phyloP scores from a whole-genome alignment of 2,797 vertebrate genomes.

The Sciaenops ocellatus region DNA sequence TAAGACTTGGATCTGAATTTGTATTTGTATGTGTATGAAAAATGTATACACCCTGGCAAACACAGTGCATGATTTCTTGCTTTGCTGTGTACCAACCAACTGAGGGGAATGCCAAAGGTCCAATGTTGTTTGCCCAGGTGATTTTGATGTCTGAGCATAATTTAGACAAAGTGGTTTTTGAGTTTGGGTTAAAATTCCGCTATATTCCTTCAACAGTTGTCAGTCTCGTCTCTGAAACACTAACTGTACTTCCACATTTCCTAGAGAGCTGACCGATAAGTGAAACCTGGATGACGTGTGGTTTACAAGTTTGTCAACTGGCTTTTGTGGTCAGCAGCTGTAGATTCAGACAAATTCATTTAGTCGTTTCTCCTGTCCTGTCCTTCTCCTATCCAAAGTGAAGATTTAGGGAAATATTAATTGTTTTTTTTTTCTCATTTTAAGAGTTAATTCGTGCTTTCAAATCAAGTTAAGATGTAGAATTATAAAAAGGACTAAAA shows the following conservation, averaged over 20 bases:
- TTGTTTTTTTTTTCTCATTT: neutral
- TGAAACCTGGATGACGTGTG: conserved; percentile 12
- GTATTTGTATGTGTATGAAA: neutral
- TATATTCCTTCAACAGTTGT: neutral
- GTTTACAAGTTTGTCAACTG: conserved; percentile 1
- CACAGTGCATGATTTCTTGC: neutral
- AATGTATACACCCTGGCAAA: neutral
- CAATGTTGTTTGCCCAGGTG: conserved; percentile 1
- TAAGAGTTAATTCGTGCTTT: neutral
- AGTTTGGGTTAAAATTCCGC: neutral
- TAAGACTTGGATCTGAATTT: neutral
- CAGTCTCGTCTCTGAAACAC: neutral
- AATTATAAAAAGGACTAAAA: neutral
- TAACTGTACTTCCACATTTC: neutral
- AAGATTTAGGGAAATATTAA: neutral
- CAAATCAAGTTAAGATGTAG: neutral
- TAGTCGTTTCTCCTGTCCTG: neutral
- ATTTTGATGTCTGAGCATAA: neutral
- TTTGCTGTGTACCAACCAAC: conserved; percentile 3
- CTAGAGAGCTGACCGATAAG: conserved; percentile 11
- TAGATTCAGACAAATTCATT: neutral
- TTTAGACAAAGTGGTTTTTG: neutral
- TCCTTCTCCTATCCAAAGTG: too few species aligned
- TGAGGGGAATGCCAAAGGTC: neutral
- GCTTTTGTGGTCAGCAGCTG: conserved; percentile 21